Percentiles rank a stretch among this genome's conserved stretches.
These are phyloP conservation scores for Lepisosteus osseus DNA, from an alignment of 2,113 vertebrate genomes.

Conservation along the genomic window DNA sequence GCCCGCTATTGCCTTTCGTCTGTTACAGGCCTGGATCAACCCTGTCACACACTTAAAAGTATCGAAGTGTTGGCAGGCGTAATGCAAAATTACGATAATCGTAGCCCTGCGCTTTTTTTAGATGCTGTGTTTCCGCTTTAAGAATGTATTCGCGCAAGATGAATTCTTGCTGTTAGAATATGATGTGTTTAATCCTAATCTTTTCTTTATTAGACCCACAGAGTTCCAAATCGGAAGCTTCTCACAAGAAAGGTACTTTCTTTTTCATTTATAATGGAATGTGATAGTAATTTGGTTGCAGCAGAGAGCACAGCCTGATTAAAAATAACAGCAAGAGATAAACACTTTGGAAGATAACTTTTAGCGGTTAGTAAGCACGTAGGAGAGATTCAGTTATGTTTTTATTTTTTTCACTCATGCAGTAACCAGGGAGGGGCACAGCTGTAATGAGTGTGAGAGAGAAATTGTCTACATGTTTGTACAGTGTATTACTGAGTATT, in stretches of 20 bases:
- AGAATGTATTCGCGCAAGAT: not conserved
- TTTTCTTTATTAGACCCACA: constrained; percentile 79
- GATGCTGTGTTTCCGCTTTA: constrained; percentile 1
- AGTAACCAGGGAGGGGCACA: too few species aligned
- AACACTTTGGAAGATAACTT: too few species aligned
- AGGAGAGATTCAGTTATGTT: too few species aligned
- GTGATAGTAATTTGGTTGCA: constrained; percentile 29
- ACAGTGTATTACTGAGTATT: not conserved
- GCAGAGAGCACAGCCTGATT: constrained; percentile 1
- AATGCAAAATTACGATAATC: constrained; percentile 46
- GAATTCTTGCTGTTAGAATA: constrained; percentile 60
- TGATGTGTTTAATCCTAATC: constrained; percentile 77
- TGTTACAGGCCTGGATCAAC: constrained; percentile 44
- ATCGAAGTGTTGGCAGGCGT: constrained; percentile 62
- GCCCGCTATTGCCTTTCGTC: constrained; percentile 67
- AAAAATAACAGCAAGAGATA: too few species aligned
- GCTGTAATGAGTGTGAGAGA: too few species aligned
- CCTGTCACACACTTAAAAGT: constrained; percentile 56
- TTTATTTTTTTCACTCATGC: too few species aligned
- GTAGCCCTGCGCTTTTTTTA: constrained; percentile 58
- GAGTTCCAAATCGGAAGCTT: constrained; percentile 76
- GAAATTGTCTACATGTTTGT: not conserved
- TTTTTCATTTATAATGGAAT: constrained; percentile 49
- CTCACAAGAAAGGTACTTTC: constrained; percentile 79
- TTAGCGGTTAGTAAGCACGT: too few species aligned